Conservation (phyloP, 1,140 invertebrate species). For the fruit fly (Drosophila melanogaster) region DNA sequence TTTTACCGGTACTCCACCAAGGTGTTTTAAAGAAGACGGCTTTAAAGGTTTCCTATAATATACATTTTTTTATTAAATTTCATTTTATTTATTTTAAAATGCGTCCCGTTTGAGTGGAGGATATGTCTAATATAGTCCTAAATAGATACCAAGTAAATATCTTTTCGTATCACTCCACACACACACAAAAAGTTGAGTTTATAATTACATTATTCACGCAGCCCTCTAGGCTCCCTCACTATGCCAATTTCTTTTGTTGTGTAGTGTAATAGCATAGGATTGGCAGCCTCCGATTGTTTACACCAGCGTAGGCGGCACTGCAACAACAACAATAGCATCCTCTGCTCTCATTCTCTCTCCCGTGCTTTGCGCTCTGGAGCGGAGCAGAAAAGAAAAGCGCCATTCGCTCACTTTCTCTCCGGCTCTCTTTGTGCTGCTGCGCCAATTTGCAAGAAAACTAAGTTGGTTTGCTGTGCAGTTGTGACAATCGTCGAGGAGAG, state of each 20-base stretch:
- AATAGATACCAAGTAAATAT: too few species aligned
- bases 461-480: constrained; percentile 71
- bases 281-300: constrained; percentile 68
- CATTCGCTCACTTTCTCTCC: constrained; percentile 47
- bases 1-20: too few species aligned
- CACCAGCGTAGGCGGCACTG: constrained; percentile 25
- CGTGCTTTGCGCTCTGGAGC: constrained; percentile 2
- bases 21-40: too few species aligned
- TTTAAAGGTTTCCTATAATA: too few species aligned
- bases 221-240: too few species aligned
- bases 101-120: too few species aligned
- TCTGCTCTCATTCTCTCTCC: constrained; percentile 9
- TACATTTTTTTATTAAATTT: too few species aligned
- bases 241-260: neutral
- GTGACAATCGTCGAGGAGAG: constrained; percentile 60
- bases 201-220: too few species aligned
- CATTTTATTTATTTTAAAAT: too few species aligned
- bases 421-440: constrained; percentile 55
- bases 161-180: too few species aligned
- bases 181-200: too few species aligned
- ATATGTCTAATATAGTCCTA: too few species aligned
- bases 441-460: constrained; percentile 79
- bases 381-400: constrained; percentile 6
- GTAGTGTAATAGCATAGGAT: constrained; percentile 15
- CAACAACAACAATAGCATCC: constrained; percentile 35